Evolutionary conservation across 64 coral and sea anemone species (phyloP), one percentile per base, ranked within the genome.

Genomic region (Pocillopora verrucosa): DNA sequence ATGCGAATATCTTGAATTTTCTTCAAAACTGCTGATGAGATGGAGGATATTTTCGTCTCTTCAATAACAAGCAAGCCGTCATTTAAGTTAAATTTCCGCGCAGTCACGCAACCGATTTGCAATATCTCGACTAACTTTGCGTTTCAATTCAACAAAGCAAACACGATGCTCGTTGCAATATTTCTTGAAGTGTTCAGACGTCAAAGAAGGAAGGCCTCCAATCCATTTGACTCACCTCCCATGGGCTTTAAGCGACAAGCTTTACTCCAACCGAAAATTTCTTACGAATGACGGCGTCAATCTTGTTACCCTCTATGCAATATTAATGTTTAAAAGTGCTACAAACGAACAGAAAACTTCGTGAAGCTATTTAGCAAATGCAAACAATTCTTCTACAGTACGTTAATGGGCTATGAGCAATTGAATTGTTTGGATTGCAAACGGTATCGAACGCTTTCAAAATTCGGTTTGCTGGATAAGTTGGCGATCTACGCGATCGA

Each of bases 291-390:
- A 70, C 19, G 11, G 5, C 67, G 20, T 25, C 67, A 4, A 6
- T 11, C 20, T 11, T 70, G 0, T 70, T 24, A 70, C 67, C 19
- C 22, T 26, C 5, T n/a, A 70, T 70, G 67, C 67, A 70, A 70
- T 70, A 70, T 70, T 70, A 70, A 70, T 70, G 22, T 11, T 51
- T 51, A 51, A 51, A 51, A 70, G 22, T 24, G 1, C 22, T 70
- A 26, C 67, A n/a, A 70, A 9, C 67, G 22, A n/a, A 24, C 3
- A 51, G 41, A 51, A 51, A 51, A 51, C 9, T 70, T 70, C 25
- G 67, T n/a, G 67, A 70, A 70, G 67, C 20, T n/a, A 70, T 70
- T 70, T 70, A 70, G 20, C 67, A 70, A 70, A 70, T 24, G 67
- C 67, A 70, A 70, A 70, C 67, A 70, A 70, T 24, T 70, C 67